Conservation (phyloP, 2,797 vertebrate species). For the Crenuchus spilurus region DNA sequence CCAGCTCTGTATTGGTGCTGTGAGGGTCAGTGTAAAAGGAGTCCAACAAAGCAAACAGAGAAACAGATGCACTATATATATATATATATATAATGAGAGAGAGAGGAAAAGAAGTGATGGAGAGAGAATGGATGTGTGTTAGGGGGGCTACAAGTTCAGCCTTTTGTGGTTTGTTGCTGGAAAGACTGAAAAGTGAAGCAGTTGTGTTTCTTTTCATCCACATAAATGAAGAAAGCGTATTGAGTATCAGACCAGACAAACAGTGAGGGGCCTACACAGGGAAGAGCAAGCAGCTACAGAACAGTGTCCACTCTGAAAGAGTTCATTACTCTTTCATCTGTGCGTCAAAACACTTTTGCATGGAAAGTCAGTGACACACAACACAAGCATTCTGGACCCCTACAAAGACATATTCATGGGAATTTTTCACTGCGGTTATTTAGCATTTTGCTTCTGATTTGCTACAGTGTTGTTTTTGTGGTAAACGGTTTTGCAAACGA, state of each 20-base stretch:
- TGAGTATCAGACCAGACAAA: conserved; percentile 20
- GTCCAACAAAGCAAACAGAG: too few relatives aligned
- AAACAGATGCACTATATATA: too few relatives aligned
- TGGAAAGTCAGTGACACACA: conserved; percentile 24
- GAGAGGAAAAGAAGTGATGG: neutral
- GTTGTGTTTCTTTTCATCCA: conserved; percentile 19
- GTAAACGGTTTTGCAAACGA: neutral
- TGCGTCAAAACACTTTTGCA: neutral
- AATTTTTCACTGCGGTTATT: conserved; percentile 16
- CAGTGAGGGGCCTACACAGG: neutral
- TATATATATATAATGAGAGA: neutral
- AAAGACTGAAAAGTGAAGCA: conserved; percentile 6
- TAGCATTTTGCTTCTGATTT: neutral
- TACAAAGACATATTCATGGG: neutral
- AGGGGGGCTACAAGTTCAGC: neutral
- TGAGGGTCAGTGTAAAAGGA: too few relatives aligned
- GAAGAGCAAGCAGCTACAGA: neutral
- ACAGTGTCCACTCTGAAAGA: neutral
- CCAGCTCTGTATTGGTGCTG: too few relatives aligned
- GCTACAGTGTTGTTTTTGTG: neutral
- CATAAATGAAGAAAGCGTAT: conserved; percentile 17
- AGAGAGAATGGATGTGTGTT: neutral
- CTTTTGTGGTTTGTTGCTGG: conserved; percentile 20
- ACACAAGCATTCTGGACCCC: neutral
- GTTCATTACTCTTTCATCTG: conserved; percentile 4